Evolutionary conservation across 2,113 vertebrate genomes (phyloP).

Genomic region (Okapia johnstoni): DNA sequence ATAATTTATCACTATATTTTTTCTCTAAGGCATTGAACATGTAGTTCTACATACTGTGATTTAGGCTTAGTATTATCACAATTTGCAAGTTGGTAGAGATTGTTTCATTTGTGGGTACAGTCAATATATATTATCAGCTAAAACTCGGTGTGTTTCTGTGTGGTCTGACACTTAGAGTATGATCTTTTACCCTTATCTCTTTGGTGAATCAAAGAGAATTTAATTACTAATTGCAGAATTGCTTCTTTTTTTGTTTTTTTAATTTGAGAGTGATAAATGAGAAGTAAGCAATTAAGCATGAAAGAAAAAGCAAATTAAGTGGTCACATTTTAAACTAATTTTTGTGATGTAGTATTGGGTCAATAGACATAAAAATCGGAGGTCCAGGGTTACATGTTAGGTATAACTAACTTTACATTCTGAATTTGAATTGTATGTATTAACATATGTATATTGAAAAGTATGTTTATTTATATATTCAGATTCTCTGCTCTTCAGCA

Average conservation of each 20-base stretch:
- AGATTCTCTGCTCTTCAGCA: neutral
- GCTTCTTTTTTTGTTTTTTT: neutral
- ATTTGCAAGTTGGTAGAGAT: neutral
- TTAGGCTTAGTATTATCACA: neutral
- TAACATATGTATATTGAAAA: neutral
- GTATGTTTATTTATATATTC: neutral
- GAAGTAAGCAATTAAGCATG: neutral
- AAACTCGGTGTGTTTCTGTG: neutral
- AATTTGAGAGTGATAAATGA: neutral
- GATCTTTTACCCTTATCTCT: neutral
- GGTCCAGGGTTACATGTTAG: neutral
- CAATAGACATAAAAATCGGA: neutral
- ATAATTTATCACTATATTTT: neutral
- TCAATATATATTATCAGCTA: neutral
- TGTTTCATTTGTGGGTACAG: neutral
- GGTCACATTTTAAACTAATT: neutral
- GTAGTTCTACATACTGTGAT: neutral
- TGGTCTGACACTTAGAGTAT: neutral
- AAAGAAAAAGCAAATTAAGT: neutral
- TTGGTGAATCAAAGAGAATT: constrained; percentile 3
- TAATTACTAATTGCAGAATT: neutral
- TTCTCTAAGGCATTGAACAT: neutral
- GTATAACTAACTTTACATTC: neutral
- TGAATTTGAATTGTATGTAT: neutral
- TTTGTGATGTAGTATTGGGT: neutral